These are phyloP conservation scores for Cephus cinctus DNA, from an alignment of 1,140 invertebrate species.

Conservation along the genomic window DNA sequence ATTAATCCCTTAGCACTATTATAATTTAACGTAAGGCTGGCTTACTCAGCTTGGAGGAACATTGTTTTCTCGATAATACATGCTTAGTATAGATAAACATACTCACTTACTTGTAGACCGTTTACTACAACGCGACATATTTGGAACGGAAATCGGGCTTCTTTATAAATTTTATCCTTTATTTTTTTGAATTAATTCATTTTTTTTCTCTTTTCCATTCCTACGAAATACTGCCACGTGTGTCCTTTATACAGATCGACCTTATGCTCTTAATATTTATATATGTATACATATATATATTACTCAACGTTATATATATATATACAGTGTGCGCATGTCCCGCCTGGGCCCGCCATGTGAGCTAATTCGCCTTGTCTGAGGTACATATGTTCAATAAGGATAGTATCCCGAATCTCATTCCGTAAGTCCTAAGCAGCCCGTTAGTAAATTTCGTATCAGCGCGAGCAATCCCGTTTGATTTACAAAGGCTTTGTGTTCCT, in stretches of 20 bases:
- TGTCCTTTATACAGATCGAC: slow-evolving; percentile 34
- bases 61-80: slow-evolving; percentile 44
- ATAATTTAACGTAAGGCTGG: slow-evolving; percentile 44
- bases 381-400: background rate
- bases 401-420: too few species aligned
- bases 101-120: background rate
- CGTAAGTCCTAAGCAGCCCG: too few species aligned
- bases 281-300: slow-evolving; percentile 23
- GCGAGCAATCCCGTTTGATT: too few species aligned
- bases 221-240: slow-evolving; percentile 20
- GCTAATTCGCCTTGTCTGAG: background rate
- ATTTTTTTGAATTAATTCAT: slow-evolving; percentile 14
- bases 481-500: too few species aligned
- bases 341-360: background rate
- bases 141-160: slow-evolving; percentile 19
- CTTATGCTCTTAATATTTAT: slow-evolving; percentile 19
- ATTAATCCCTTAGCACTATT: background rate
- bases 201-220: slow-evolving; percentile 5
- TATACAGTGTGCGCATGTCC: slow-evolving; percentile 30
- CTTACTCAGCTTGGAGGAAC: slow-evolving; percentile 55
- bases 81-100: background rate
- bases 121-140: slow-evolving; percentile 12
- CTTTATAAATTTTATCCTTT: slow-evolving; percentile 1
- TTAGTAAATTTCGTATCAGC: too few species aligned
- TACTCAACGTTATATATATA: slow-evolving; percentile 18